These are phyloP conservation scores for Nestor notabilis DNA, from an alignment of 2,113 vertebrate genomes.

Conservation along the genomic window DNA sequence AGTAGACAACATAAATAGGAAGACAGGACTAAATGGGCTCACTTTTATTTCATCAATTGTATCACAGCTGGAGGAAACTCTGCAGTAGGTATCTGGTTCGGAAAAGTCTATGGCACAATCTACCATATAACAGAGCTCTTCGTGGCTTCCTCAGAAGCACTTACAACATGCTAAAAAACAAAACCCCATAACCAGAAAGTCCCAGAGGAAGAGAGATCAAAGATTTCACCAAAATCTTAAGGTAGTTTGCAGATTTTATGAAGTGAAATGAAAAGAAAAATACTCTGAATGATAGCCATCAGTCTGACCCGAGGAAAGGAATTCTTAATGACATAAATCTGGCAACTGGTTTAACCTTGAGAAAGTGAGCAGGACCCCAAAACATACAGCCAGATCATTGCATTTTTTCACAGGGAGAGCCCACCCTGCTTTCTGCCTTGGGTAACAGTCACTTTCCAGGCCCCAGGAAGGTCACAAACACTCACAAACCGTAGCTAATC, in stretches of 20 bases:
- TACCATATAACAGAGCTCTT: not conserved
- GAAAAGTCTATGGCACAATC: not conserved
- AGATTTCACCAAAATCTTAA: not conserved
- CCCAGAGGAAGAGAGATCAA: not conserved
- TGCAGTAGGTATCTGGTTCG: not conserved
- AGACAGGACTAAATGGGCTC: not conserved
- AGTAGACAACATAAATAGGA: not conserved
- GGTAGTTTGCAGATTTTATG: not conserved
- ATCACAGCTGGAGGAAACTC: not conserved
- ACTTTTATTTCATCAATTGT: not conserved
- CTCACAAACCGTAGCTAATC: not conserved
- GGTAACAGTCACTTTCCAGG: not conserved
- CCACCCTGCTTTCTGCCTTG: not conserved
- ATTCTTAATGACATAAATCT: not conserved
- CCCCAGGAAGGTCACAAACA: not conserved
- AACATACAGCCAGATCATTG: not conserved
- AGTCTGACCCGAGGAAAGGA: not conserved
- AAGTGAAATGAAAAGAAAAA: not conserved
- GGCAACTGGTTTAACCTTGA: not conserved
- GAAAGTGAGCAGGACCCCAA: not conserved
- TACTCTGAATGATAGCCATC: accelerated
- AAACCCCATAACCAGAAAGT: not conserved
- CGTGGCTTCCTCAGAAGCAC: not conserved
- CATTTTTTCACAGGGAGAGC: not conserved
- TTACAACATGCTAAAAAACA: not conserved